A percentile compares a stretch with the other conserved stretches of the same genome.
These are phyloP conservation scores for Pseudomugil gertrudae DNA, from an alignment of 2,797 vertebrate species.

Conservation along the genomic window DNA sequence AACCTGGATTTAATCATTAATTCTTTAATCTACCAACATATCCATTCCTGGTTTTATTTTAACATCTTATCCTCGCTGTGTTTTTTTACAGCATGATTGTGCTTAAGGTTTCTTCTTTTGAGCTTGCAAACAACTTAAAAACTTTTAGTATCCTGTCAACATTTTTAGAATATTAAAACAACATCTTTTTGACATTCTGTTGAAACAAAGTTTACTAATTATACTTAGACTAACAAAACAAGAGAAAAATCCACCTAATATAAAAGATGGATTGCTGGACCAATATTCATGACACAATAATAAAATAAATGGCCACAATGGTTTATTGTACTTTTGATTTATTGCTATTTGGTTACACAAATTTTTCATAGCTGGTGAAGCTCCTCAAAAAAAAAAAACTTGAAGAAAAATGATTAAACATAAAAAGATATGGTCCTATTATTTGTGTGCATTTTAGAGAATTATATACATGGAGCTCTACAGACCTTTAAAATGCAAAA, in stretches of 20 bases:
- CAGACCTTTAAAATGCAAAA: not conserved
- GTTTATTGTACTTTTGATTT: not conserved
- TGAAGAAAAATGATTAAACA: not conserved
- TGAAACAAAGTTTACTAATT: not conserved
- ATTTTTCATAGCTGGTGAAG: not conserved
- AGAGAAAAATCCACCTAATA: not conserved
- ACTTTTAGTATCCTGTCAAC: not conserved
- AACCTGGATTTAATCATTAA: not conserved
- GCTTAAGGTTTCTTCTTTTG: not conserved
- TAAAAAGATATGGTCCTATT: too few relatives aligned
- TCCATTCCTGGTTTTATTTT: too few relatives aligned
- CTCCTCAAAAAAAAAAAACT: not conserved
- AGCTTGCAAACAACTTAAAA: not conserved
- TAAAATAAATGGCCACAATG: not conserved
- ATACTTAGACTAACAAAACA: not conserved
- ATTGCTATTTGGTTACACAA: not conserved
- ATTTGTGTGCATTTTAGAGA: not conserved
- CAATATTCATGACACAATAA: not conserved
- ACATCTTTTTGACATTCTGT: not conserved
- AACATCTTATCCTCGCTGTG: not conserved
- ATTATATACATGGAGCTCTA: not conserved
- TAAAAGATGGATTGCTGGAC: not conserved
- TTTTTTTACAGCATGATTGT: not conserved
- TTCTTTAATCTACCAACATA: too few relatives aligned
- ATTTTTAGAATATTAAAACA: not conserved